Evolutionary conservation across 2,888 invertebrate genomes (phyloP).

Genomic region (Thereva unica): DNA sequence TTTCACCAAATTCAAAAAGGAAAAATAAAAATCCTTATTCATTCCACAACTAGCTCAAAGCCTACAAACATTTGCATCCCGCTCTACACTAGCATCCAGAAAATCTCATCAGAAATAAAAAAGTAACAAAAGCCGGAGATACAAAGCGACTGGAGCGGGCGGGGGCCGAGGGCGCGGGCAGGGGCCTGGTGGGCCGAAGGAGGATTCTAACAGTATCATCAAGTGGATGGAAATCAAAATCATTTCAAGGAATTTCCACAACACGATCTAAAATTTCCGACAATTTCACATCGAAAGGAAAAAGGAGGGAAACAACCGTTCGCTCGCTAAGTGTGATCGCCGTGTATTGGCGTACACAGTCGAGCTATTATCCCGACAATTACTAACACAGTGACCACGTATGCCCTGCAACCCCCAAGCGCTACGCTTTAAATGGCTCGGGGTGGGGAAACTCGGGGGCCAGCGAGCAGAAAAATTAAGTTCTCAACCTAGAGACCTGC

Average conservation of each 20-base stretch:
- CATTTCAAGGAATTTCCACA: constrained; percentile 43
- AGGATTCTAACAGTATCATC: constrained; percentile 30
- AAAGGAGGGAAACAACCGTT: constrained; percentile 17
- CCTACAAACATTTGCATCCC: constrained; percentile 36
- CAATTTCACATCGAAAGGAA: constrained; percentile 46
- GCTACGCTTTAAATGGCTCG: background rate
- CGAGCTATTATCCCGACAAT: constrained; percentile 25
- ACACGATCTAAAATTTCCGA: constrained; percentile 44
- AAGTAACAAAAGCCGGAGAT: background rate
- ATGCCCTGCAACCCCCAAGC: constrained; percentile 21
- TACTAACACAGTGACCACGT: constrained; percentile 19
- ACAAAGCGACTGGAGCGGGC: constrained; percentile 16
- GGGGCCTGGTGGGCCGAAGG: constrained; percentile 6
- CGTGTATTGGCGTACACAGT: constrained; percentile 28
- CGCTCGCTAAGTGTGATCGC: constrained; percentile 26
- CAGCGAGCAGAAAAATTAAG: constrained; percentile 27
- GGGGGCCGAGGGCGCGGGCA: background rate
- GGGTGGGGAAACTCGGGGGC: constrained; percentile 8
- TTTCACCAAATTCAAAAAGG: too few relatives aligned
- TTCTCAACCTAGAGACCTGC: constrained; percentile 29
- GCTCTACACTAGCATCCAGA: constrained; percentile 2
- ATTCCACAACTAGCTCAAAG: constrained; percentile 22
- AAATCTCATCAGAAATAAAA: constrained; percentile 7
- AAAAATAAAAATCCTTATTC: background rate
- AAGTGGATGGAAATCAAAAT: constrained; percentile 44